phyloP scores from a whole-genome alignment of 2,113 vertebrate genomes.

The Macheiramphus alcinus region DNA sequence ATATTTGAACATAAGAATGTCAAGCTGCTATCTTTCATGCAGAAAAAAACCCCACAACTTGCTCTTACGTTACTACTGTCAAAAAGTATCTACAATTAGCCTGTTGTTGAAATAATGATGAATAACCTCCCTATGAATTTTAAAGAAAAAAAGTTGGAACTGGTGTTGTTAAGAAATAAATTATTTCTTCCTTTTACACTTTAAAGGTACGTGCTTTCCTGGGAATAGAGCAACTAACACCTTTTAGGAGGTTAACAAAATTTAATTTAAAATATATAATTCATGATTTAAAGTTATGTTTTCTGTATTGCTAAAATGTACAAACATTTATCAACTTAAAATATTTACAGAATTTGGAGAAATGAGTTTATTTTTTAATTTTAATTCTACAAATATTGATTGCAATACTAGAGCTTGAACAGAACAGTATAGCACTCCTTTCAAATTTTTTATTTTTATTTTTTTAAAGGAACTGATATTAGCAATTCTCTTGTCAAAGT shows the following conservation, averaged over 20 bases:
- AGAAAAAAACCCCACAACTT: background rate
- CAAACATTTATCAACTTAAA: background rate
- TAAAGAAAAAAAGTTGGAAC: background rate
- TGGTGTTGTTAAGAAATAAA: background rate
- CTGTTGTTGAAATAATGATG: background rate
- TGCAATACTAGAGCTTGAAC: background rate
- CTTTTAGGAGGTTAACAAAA: background rate
- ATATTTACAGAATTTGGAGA: background rate
- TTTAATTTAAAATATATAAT: background rate
- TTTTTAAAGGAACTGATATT: slow-evolving; percentile 15
- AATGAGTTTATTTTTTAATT: background rate
- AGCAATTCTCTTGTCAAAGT: slow-evolving; percentile 55
- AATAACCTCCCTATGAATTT: background rate
- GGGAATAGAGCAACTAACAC: background rate
- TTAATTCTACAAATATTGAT: background rate
- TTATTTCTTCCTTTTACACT: background rate
- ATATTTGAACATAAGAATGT: background rate
- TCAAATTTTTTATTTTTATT: background rate
- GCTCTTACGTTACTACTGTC: background rate
- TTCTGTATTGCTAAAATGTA: background rate
- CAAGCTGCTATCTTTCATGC: background rate
- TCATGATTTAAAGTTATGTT: background rate
- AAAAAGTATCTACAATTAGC: background rate
- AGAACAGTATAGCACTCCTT: background rate
- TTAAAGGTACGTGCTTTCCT: background rate